Base-by-base conservation (phyloP, 2,113 vertebrate genomes). In the Pomatorhinus ruficollis region DNA sequence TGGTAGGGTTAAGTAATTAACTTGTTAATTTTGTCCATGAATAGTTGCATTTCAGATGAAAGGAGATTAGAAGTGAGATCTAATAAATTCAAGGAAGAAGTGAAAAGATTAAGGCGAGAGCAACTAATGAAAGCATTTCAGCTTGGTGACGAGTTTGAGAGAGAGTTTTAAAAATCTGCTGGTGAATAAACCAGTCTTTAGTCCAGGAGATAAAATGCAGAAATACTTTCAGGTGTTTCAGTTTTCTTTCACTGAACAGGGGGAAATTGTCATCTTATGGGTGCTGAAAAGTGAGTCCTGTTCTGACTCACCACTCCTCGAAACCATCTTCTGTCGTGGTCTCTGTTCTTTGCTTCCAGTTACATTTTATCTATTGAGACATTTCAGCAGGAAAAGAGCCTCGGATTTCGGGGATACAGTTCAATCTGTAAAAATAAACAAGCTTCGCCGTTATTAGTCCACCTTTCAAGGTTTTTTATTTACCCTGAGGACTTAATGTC, bases 211-310 rank as follows among this genome's bases (percentile, higher is more conserved):
- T n/a, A n/a, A 83, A 91, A 56, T 2, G 7, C 22, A 53, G 52
- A 33, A 63, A 21, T 30, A 9, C 11, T 74, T 74, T 89, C 1
- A 2, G n/a, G 6, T n/a, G 5, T 49, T 53, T 52, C 22, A 81
- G 22, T 71, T 65, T 50, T 54, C 12, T n/a, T 23, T 75, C 12
- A 8, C 5, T 49, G n/a, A 37, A 23, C 60, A 30, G 4, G 20
- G 52, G 37, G 60, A 14, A 54, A 4, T 39, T 75, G 52, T 42
- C 44, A 44, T 45, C 52, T 61, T 25, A 12, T n/a, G 74, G 22
- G 20, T 0, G 2, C 47, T 75, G 77, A 16, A 42, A 70, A 75
- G 20, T 0, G 0, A 37, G 5, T 25, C 27, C 61, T 75, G 6
- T 19, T 95, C 27, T 96, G 61, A 52, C 17, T 80, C 59, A 20